Base-by-base conservation (phyloP, 2,888 invertebrate species). In the Globia sparganii region DNA sequence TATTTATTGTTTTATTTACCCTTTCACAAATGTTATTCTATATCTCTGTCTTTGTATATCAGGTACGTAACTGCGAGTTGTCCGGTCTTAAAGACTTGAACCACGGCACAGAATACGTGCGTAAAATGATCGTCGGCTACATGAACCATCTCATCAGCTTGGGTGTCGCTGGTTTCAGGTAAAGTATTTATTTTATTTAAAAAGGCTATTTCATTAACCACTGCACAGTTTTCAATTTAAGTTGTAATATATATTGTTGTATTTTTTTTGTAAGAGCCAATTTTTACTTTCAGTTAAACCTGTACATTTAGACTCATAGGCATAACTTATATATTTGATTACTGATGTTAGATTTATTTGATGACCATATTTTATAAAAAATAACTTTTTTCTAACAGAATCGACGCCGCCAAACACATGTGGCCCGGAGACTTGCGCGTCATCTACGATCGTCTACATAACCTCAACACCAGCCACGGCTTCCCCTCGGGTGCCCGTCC, bases 91-190 rank as follows among this genome's bases (percentile, higher is more conserved):
- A 97, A 78, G 98, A 98, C 90, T 94, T 98, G 89, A 97, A 98
- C 90, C 97, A 98, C 84, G 95, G 97, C 0, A 93, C 94, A 0
- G 97, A 97, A 74, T 97, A 97, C 84, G 98, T 98, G 0, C 95
- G 97, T 64, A 90, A 90, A 1, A 97, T 97, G 94, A 97, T 98
- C 13, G 95, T 97, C 0, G 97, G 97, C 0, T 98, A 97, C 91
- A 93, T 98, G 95, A 98, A 98, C 92, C 95, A 94, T 21, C 96
- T 98, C 11, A 97, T 98, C 58, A 97, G 97, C 65, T 92, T 97
- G 75, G 99, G 99, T 49, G 98, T 98, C 0, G 98, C 98, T 91
- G 99, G 99, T 34, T 99, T 99, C 94, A 97, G 97, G 97, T 97
- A 91, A 73, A 11, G 81, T 21, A 40, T 71, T 2, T 0, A n/a